Conservation (phyloP, 2,113 vertebrate genomes). For the Anseranas semipalmata region DNA sequence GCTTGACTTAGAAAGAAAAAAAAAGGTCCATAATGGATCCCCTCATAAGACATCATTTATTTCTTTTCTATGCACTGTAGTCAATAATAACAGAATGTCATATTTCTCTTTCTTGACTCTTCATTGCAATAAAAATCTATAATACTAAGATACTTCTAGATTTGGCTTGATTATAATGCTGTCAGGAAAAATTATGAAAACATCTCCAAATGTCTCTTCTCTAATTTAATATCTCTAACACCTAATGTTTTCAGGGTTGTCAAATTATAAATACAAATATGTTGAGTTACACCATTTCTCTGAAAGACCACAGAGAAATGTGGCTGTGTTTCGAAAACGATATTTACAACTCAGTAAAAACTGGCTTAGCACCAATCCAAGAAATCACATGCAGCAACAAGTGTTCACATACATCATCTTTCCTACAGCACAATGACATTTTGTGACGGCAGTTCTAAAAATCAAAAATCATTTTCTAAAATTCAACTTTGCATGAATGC, state of each 20-base stretch:
- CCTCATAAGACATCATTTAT: neutral
- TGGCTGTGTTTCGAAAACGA: constrained; percentile 1
- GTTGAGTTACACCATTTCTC: constrained; percentile 19
- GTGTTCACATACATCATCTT: neutral
- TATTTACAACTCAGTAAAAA: constrained; percentile 11
- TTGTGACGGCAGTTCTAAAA: neutral
- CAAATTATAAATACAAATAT: constrained; percentile 38
- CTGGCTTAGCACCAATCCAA: neutral
- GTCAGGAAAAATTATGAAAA: constrained; percentile 48
- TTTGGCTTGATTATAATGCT: constrained; percentile 47
- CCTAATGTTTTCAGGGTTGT: constrained; percentile 32
- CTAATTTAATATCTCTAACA: constrained; percentile 16
- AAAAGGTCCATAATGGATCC: neutral
- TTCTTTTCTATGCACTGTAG: constrained; percentile 27
- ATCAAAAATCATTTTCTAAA: neutral
- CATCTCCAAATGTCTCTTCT: constrained; percentile 20
- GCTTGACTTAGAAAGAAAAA: constrained; percentile 20
- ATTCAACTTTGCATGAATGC: neutral
- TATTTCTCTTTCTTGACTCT: constrained; percentile 42
- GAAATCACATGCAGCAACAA: neutral
- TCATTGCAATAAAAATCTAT: constrained; percentile 28
- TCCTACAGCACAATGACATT: neutral
- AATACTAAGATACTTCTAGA: neutral
- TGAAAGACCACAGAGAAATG: constrained; percentile 29
- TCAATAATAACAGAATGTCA: constrained; percentile 17